Conservation (phyloP, 2,113 vertebrate genomes). For the Podilymbus podiceps region DNA sequence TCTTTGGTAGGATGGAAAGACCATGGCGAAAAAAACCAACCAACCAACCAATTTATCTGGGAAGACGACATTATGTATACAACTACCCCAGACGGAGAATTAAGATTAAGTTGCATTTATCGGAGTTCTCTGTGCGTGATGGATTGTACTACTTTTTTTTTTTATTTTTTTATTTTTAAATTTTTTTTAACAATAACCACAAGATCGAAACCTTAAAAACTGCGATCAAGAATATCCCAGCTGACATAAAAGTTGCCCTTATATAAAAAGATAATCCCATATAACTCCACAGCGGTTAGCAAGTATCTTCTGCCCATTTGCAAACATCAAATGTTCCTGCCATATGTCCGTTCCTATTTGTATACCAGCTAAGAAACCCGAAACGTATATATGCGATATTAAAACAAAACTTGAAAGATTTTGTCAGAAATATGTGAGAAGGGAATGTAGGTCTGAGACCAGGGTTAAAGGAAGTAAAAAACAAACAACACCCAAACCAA, state of each 20-base stretch:
- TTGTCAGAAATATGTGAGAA: constrained; percentile 20
- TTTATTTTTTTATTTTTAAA: no score
- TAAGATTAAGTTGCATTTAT: neutral
- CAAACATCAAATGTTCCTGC: constrained; percentile 47
- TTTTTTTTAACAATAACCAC: neutral
- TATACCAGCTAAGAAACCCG: constrained; percentile 36
- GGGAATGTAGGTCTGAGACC: neutral
- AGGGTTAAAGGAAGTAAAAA: constrained; percentile 40
- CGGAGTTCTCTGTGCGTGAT: neutral
- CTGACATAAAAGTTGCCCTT: neutral
- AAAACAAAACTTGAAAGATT: constrained; percentile 62
- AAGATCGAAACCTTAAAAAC: constrained; percentile 1
- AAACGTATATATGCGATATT: constrained; percentile 35
- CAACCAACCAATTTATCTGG: neutral
- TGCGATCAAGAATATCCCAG: neutral
- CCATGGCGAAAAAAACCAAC: neutral
- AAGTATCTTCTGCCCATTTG: constrained; percentile 34
- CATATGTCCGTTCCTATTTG: constrained; percentile 47
- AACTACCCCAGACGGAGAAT: neutral
- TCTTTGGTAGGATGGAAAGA: neutral
- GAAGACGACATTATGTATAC: neutral
- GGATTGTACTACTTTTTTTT: neutral
- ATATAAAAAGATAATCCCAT: constrained; percentile 19
- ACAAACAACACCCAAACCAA: neutral
- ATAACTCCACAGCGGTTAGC: constrained; percentile 43